Conservation (phyloP, 2,888 invertebrate genomes). For the Thumatha senex region DNA sequence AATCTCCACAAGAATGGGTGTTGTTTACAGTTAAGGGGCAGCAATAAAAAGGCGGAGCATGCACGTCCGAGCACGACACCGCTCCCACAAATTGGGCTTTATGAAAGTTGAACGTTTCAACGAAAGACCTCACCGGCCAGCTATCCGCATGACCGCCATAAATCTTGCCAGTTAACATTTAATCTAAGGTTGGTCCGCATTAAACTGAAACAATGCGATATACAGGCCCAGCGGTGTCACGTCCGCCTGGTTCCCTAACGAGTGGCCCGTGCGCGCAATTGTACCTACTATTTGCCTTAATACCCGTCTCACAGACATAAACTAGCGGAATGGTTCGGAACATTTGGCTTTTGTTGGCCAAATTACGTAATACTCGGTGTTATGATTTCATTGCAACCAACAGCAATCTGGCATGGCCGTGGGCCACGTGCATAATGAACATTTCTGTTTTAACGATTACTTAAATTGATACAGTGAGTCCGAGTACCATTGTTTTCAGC, state of each 20-base stretch:
- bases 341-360: constrained; percentile 75
- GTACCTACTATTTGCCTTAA: constrained; percentile 78
- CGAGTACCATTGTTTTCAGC: constrained; percentile 10
- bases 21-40: constrained; percentile 80
- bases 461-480: constrained; percentile 34
- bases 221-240: constrained; percentile 63
- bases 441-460: constrained; percentile 33
- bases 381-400: constrained; percentile 67
- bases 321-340: constrained; percentile 68
- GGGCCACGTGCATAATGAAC: constrained; percentile 38
- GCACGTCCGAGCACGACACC: constrained; percentile 71
- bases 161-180: constrained; percentile 72
- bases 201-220: constrained; percentile 78
- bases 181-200: constrained; percentile 77
- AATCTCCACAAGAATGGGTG: constrained; percentile 69
- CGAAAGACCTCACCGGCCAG: constrained; percentile 68
- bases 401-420: constrained; percentile 33
- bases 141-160: constrained; percentile 71
- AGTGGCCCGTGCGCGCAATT: constrained; percentile 80
- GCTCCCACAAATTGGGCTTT: constrained; percentile 77
- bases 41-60: constrained; percentile 81
- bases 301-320: constrained; percentile 72
- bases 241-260: constrained; percentile 67
- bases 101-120: constrained; percentile 77
- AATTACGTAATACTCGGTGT: constrained; percentile 71